These are phyloP conservation scores for Atta colombica DNA, from an alignment of 1,140 invertebrate genomes.

Conservation along the genomic window DNA sequence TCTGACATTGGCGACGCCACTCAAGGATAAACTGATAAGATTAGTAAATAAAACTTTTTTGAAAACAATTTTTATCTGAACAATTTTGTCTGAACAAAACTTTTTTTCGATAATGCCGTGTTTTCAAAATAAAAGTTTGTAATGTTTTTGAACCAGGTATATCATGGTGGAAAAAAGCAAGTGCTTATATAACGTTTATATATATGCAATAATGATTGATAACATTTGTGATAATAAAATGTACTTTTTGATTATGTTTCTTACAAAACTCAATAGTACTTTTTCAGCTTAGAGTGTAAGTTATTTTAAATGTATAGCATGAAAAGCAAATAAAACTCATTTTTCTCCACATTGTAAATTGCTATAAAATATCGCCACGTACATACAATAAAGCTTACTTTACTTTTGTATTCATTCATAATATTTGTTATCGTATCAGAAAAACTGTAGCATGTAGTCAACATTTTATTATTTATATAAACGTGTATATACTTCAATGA, in stretches of 20 bases:
- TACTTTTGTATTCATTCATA: neutral
- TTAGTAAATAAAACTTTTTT: too few relatives aligned
- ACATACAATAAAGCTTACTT: neutral
- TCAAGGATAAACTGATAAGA: too few relatives aligned
- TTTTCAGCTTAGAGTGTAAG: neutral
- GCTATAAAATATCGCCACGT: neutral
- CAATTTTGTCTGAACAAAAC: too few relatives aligned
- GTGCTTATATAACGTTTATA: too few relatives aligned
- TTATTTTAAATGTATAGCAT: conserved; percentile 5
- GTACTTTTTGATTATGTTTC: neutral
- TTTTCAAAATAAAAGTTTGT: too few relatives aligned
- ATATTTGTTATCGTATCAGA: conserved; percentile 1
- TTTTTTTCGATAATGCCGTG: too few relatives aligned
- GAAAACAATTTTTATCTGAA: too few relatives aligned
- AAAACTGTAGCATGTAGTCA: neutral
- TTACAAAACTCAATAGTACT: conserved; percentile 13
- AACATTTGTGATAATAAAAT: neutral
- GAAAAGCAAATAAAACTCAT: neutral
- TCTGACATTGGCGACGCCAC: too few relatives aligned
- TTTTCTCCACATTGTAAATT: neutral
- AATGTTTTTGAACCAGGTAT: too few relatives aligned
- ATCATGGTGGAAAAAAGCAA: too few relatives aligned
- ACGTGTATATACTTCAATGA: neutral
- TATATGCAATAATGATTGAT: too few relatives aligned
- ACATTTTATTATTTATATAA: neutral